Percentiles rank a stretch among this genome's conserved stretches.
These are phyloP conservation scores for Oryzias curvinotus DNA, from an alignment of 2,113 vertebrate genomes.

Conservation along the genomic window DNA sequence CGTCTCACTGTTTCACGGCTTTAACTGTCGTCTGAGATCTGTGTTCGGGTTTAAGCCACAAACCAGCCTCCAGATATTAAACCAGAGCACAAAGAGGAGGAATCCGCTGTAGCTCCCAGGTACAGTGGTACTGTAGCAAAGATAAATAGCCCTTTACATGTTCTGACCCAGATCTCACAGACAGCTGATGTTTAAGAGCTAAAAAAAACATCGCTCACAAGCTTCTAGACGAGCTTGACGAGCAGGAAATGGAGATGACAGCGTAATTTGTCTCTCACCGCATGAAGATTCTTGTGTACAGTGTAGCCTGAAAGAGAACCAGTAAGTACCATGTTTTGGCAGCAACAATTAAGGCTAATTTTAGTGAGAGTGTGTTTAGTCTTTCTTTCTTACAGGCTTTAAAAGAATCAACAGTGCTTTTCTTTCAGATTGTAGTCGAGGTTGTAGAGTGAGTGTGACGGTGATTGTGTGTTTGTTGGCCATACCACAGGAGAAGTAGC, in stretches of 20 bases:
- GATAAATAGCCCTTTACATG: conserved; percentile 11
- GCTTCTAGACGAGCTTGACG: conserved; percentile 32
- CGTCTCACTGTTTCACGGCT: too few relatives aligned
- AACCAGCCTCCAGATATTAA: too few relatives aligned
- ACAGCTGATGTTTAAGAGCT: conserved; percentile 1
- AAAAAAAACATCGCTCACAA: conserved; percentile 14
- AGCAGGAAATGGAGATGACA: conserved; percentile 50
- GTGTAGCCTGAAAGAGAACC: conserved; percentile 33
- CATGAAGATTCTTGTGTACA: conserved; percentile 31
- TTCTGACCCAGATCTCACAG: conserved; percentile 43
- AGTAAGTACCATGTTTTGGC: conserved; percentile 51
- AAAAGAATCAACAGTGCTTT: conserved; percentile 18
- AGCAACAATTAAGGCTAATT: conserved; percentile 39
- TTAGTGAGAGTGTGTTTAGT: conserved; percentile 8
- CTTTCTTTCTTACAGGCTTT: conserved; percentile 5
- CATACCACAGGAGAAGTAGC: too few relatives aligned
- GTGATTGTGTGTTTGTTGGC: not conserved
- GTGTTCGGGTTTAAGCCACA: too few relatives aligned
- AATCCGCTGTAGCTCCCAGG: not conserved
- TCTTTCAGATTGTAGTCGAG: conserved; percentile 14
- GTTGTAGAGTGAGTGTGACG: conserved; percentile 13
- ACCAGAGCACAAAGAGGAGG: too few relatives aligned
- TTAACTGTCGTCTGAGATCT: too few relatives aligned
- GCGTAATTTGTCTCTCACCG: conserved; percentile 53
- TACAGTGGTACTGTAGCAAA: conserved; percentile 6